These are phyloP conservation scores for Enteromius viviparus DNA, from an alignment of 2,797 vertebrate species.

Conservation along the genomic window DNA sequence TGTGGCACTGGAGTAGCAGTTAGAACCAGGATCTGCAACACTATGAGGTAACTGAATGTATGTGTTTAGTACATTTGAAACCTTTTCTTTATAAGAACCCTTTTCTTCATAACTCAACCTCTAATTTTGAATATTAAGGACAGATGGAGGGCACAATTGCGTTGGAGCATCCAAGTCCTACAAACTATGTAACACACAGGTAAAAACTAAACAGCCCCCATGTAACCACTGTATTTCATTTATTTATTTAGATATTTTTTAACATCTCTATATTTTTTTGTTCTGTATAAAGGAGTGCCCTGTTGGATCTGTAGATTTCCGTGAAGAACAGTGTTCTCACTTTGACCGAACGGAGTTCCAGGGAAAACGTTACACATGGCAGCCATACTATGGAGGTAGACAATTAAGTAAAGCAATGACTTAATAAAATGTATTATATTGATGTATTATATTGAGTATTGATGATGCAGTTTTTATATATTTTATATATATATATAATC, in stretches of 20 bases:
- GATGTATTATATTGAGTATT: background rate
- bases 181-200: slow-evolving; percentile 83
- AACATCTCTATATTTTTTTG: background rate
- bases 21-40: slow-evolving; percentile 83
- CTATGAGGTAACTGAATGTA: slow-evolving; percentile 77
- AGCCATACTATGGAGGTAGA: slow-evolving; percentile 90
- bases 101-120: background rate
- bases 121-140: slow-evolving; percentile 70
- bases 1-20: slow-evolving; percentile 87
- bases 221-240: background rate
- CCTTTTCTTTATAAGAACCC: background rate
- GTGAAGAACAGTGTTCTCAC: slow-evolving; percentile 88
- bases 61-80: background rate
- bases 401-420: background rate
- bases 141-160: slow-evolving; percentile 84
- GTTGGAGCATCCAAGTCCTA: slow-evolving; percentile 83
- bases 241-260: background rate
- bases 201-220: slow-evolving; percentile 61
- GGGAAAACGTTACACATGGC: slow-evolving; percentile 84
- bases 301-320: slow-evolving; percentile 80
- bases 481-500: too few relatives aligned
- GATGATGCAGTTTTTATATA: background rate
- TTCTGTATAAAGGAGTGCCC: slow-evolving; percentile 72
- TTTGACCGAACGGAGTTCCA: slow-evolving; percentile 85
- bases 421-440: background rate